A percentile compares a stretch with the other conserved stretches of the same genome.
phyloP scores from a whole-genome alignment of 1,140 invertebrate genomes.

The Orussus abietinus region DNA sequence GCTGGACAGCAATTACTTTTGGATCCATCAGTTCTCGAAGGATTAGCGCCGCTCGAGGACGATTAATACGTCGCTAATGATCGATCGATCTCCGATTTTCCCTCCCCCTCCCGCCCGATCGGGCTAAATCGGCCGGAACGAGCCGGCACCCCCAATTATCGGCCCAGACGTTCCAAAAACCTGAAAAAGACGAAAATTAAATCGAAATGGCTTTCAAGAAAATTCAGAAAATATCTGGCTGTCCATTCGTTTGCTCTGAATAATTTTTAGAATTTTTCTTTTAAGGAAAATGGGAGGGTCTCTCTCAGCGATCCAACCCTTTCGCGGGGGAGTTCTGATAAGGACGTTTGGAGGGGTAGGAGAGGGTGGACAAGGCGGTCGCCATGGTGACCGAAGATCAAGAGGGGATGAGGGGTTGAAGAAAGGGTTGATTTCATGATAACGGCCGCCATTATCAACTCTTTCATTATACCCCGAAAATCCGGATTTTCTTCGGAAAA shows the following conservation, averaged over 20 bases:
- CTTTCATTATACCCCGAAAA: constrained; percentile 47
- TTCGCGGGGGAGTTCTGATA: too few species aligned
- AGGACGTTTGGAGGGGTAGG: constrained; percentile 21
- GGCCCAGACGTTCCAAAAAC: too few species aligned
- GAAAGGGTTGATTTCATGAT: constrained; percentile 51
- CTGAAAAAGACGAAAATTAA: too few species aligned
- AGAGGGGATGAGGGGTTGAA: constrained; percentile 26
- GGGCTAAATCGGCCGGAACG: too few species aligned
- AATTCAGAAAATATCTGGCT: too few species aligned
- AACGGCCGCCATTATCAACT: constrained; percentile 51
- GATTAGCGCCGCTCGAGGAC: constrained; percentile 25
- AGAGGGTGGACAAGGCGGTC: constrained; percentile 47
- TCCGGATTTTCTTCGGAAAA: too few species aligned
- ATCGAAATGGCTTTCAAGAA: too few species aligned
- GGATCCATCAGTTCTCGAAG: constrained; percentile 36
- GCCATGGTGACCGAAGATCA: constrained; percentile 46
- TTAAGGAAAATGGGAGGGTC: too few species aligned
- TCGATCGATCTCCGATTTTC: constrained; percentile 36
- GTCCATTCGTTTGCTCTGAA: too few species aligned
- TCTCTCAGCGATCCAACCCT: constrained; percentile 28
- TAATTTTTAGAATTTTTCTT: too few species aligned
- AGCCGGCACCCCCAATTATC: too few species aligned
- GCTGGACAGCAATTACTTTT: constrained; percentile 38
- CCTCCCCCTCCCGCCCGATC: too few species aligned
- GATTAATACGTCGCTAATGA: constrained; percentile 31